phyloP scores from a whole-genome alignment of 2,888 invertebrate species.

The Tuta absoluta region DNA sequence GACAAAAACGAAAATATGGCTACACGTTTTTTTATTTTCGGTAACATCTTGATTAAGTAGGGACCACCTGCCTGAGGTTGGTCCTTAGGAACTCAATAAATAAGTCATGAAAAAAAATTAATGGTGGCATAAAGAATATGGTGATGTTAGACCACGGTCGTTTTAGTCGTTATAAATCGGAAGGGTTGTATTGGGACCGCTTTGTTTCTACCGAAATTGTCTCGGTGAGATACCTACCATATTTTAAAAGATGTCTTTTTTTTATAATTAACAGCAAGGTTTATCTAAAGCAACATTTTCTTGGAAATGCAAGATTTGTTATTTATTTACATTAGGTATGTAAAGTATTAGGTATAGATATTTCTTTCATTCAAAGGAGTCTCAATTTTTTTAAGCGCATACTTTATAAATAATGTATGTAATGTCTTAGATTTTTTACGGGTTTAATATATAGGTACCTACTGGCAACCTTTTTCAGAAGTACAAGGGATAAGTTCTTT shows the following conservation, averaged over 20 bases:
- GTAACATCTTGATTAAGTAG: constrained; percentile 81
- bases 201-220: constrained; percentile 55
- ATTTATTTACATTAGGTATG: neutral
- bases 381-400: too few species aligned
- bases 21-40: constrained; percentile 69
- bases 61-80: constrained; percentile 75
- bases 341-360: neutral
- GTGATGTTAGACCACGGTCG: constrained; percentile 65
- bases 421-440: too few species aligned
- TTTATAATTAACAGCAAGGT: neutral
- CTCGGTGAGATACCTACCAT: constrained; percentile 5
- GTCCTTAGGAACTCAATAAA: constrained; percentile 71
- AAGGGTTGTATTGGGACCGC: constrained; percentile 50
- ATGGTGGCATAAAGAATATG: constrained; percentile 72
- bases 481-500: too few species aligned
- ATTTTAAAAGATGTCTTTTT: constrained; percentile 3
- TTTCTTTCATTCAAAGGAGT: too few species aligned
- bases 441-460: too few species aligned
- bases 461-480: neutral
- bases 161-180: constrained; percentile 58
- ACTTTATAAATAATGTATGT: too few species aligned
- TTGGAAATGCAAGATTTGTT: neutral
- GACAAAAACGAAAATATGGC: constrained; percentile 71
- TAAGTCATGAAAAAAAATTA: constrained; percentile 71
- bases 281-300: neutral